A percentile compares a stretch with the other conserved stretches of the same genome.
These are phyloP conservation scores for Monopterus albus DNA, from an alignment of 2,113 vertebrate genomes.

Conservation along the genomic window DNA sequence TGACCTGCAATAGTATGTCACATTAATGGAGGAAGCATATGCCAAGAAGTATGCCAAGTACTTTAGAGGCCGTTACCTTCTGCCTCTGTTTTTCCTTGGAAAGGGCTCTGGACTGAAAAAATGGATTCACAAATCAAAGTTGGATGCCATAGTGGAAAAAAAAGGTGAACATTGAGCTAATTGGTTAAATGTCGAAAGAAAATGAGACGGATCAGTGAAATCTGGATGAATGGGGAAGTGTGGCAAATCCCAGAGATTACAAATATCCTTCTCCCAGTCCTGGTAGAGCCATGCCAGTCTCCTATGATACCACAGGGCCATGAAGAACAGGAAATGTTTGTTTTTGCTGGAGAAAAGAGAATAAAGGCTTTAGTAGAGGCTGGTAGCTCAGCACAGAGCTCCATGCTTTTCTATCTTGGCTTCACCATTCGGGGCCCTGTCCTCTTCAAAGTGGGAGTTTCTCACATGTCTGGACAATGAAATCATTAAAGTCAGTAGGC, in stretches of 20 bases:
- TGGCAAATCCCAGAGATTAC: constrained; percentile 33
- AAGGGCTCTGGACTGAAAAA: constrained; percentile 45
- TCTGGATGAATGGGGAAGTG: constrained; percentile 28
- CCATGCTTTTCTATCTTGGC: constrained; percentile 45
- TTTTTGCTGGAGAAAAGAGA: neutral
- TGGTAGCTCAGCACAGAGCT: accelerated
- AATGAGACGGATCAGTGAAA: neutral
- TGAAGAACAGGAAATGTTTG: neutral
- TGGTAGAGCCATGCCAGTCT: accelerated
- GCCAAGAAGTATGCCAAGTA: constrained; percentile 22
- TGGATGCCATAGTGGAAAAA: constrained; percentile 29
- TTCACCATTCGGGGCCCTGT: constrained; percentile 71
- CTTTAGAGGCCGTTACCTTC: constrained; percentile 39
- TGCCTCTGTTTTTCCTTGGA: constrained; percentile 66
- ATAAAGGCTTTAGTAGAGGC: neutral
- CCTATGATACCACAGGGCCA: accelerated
- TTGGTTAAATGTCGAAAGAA: accelerated
- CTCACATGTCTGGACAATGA: neutral
- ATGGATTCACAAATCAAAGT: constrained; percentile 51
- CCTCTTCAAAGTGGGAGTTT: neutral
- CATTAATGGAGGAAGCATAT: constrained; percentile 27
- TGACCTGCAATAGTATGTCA: neutral
- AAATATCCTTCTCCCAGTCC: constrained; percentile 32
- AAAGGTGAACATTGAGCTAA: neutral
- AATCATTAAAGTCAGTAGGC: too few relatives aligned